Conservation (phyloP, 1,140 invertebrate genomes). For the Drosophila pectinifera region DNA sequence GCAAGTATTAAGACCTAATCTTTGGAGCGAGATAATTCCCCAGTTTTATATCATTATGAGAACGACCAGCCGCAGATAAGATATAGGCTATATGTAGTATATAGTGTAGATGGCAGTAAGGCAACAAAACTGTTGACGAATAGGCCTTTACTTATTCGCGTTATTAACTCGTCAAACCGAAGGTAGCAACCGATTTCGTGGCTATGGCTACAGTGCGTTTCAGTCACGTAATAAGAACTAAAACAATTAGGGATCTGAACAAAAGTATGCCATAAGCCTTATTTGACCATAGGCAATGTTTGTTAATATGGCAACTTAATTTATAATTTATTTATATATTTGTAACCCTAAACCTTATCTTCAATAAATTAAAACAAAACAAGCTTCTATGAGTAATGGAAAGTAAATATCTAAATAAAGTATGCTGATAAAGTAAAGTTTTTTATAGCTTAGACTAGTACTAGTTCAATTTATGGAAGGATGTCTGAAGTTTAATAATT, state of each 20-base stretch:
- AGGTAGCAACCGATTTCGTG: neutral
- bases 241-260: neutral
- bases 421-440: neutral
- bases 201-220: conserved; percentile 2
- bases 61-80: conserved; percentile 41
- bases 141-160: conserved; percentile 7
- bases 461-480: neutral
- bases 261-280: neutral
- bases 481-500: neutral
- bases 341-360: neutral
- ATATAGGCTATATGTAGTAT: conserved; percentile 33
- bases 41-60: conserved; percentile 28
- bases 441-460: neutral
- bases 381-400: neutral
- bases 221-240: neutral
- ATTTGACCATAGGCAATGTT: no score
- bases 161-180: conserved; percentile 21
- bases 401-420: neutral
- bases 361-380: neutral
- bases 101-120: conserved; percentile 29
- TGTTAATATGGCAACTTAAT: neutral
- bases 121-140: conserved; percentile 13
- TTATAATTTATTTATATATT: neutral
- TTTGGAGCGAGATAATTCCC: conserved; percentile 19
- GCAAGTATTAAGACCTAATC: conserved; percentile 25